Base-by-base conservation (phyloP, 2,113 vertebrate genomes). In the Origma solitaria region DNA sequence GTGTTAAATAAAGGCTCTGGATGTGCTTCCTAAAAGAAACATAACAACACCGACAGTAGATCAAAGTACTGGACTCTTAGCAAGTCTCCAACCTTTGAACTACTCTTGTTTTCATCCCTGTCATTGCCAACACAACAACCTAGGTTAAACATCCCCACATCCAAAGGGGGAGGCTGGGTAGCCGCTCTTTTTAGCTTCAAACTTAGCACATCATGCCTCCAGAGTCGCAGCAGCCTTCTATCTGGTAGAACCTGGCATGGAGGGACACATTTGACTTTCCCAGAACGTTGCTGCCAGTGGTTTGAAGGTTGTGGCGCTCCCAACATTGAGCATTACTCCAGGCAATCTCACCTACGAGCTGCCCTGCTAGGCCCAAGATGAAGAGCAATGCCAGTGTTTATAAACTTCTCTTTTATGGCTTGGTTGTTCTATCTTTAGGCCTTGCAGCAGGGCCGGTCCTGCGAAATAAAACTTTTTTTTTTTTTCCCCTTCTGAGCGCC, bases 11-110 rank as follows among this genome's bases (percentile, higher is more conserved):
- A 96, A 94, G 94, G 85, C 96, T 81, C 85, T 94, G 88, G 94
- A 92, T 89, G 88, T 92, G 95, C 86, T 96, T 97, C 90, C 92
- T 96, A 95, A 92, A 96, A 95, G 95, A 95, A 97, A 96, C 82
- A 78, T 79, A 97, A 97, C 94, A 95, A 95, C 96, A 91, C 89
- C 35, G 51, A 95, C 95, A 96, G 94, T 89, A 95, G 97, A 98
- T 98, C 98, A 98, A 98, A 98, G 97, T 97, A 96, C 97, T 97
- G 97, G 94, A 97, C 96, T 97, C 95, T 90, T 96, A 94, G 96
- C 94, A 85, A 91, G 80, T 65, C 50, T 65, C 80, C 94, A 87
- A 97, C 96, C 97, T 96, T 97, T 93, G 94, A 89, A 94, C 97
- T 88, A 95, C 87, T 89, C 87, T 88, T 83, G 95, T 92, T 94